phyloP scores from a whole-genome alignment of 2,113 vertebrate species.

The Leptobrachium leishanense region DNA sequence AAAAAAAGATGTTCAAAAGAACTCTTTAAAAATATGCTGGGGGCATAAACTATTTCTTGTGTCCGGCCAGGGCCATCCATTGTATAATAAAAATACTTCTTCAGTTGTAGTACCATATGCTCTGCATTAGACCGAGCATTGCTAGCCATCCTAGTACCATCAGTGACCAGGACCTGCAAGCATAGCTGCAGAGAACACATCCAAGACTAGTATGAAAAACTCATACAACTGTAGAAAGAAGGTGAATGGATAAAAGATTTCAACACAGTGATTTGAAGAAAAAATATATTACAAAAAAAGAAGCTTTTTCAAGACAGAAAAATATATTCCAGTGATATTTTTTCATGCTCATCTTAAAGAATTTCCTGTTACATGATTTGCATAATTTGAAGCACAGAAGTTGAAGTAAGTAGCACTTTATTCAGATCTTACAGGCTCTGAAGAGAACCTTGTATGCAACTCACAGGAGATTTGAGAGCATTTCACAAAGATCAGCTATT shows the following conservation, averaged over 20 bases:
- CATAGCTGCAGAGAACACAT: neutral
- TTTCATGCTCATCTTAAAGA: neutral
- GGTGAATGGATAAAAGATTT: constrained; percentile 12
- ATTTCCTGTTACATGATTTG: neutral
- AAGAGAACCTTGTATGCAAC: neutral
- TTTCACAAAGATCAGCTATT: neutral
- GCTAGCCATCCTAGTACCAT: neutral
- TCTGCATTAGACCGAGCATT: neutral
- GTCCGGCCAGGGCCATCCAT: too few relatives aligned
- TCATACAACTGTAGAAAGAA: neutral
- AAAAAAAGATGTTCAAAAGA: too few relatives aligned
- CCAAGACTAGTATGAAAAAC: constrained; percentile 10
- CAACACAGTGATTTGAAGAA: constrained; percentile 2
- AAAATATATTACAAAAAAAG: neutral
- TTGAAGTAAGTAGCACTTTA: neutral
- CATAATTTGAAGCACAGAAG: constrained; percentile 4
- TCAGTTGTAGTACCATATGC: neutral
- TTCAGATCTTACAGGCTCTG: neutral
- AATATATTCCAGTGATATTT: neutral
- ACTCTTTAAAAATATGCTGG: too few relatives aligned
- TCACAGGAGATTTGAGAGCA: neutral
- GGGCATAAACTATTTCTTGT: too few relatives aligned
- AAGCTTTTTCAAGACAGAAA: neutral
- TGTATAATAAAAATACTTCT: neutral
- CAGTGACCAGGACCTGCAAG: neutral